phyloP scores from a whole-genome alignment of 2,113 vertebrate genomes.

The Capreolus pygargus region DNA sequence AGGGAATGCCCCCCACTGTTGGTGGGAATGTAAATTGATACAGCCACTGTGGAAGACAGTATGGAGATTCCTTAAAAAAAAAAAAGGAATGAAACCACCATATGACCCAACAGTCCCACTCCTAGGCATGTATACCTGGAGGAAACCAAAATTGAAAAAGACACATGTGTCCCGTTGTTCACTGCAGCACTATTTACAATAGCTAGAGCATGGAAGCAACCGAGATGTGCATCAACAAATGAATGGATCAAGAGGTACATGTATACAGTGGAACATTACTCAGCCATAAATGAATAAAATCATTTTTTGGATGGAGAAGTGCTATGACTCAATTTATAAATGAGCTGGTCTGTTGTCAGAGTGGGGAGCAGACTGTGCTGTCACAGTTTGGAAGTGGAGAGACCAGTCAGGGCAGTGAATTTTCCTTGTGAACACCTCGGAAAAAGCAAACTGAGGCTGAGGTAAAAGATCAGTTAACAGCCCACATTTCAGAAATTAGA shows the following conservation, averaged over 20 bases:
- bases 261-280: neutral
- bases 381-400: neutral
- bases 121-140: neutral
- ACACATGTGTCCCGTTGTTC: neutral
- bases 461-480: neutral
- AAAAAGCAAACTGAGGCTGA: neutral
- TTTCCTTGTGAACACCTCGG: neutral
- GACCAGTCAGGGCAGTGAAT: neutral
- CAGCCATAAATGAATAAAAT: neutral
- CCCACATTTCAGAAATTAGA: neutral
- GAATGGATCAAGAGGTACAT: neutral
- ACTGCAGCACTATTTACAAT: neutral
- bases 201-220: neutral
- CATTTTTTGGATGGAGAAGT: neutral
- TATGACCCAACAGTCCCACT: neutral
- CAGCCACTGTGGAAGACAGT: no score
- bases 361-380: fast-evolving
- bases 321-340: neutral
- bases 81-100: neutral
- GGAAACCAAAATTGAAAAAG: neutral
- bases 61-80: neutral
- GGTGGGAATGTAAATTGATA: no score
- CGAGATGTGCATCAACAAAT: neutral
- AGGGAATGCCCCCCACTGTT: no score
- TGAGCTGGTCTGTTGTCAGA: neutral